Evolutionary conservation across 2,888 invertebrate genomes (phyloP).

Genomic region (Sthenelais limicola): DNA sequence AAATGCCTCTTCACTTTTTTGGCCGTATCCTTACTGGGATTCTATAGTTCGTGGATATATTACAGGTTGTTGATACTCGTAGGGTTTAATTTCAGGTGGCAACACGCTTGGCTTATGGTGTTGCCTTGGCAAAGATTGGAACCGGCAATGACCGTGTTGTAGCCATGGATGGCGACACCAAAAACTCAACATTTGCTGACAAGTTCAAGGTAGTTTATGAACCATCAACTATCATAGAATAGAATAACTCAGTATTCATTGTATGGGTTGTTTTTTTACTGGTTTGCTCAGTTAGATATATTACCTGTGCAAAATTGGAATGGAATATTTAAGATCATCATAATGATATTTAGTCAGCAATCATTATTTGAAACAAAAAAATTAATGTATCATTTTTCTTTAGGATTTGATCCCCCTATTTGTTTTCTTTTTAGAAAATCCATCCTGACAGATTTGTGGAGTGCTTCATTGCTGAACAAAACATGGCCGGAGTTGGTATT

Average conservation of each 20-base stretch:
- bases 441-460: conserved; percentile 87
- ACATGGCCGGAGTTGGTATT: conserved; percentile 92
- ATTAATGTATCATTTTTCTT: not conserved
- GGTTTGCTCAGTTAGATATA: no score
- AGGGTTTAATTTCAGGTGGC: conserved; percentile 58
- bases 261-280: no score
- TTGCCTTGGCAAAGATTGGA: conserved; percentile 90
- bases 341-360: not conserved
- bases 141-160: conserved; percentile 82
- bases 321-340: no score
- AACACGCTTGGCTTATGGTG: conserved; percentile 89
- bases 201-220: conserved; percentile 86
- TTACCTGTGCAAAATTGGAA: no score
- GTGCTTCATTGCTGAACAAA: conserved; percentile 99
- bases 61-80: not conserved
- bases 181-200: conserved; percentile 98
- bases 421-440: conserved; percentile 62
- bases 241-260: not conserved
- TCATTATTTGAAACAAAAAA: not conserved
- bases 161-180: conserved; percentile 97
- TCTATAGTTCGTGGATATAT: no score
- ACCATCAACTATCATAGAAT: no score
- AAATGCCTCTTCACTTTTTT: no score
- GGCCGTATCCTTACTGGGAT: no score
- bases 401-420: not conserved